A percentile compares a stretch with the other conserved stretches of the same genome.
Conservation (phyloP, 1,140 invertebrate genomes). For the Meteorus sp. region DNA sequence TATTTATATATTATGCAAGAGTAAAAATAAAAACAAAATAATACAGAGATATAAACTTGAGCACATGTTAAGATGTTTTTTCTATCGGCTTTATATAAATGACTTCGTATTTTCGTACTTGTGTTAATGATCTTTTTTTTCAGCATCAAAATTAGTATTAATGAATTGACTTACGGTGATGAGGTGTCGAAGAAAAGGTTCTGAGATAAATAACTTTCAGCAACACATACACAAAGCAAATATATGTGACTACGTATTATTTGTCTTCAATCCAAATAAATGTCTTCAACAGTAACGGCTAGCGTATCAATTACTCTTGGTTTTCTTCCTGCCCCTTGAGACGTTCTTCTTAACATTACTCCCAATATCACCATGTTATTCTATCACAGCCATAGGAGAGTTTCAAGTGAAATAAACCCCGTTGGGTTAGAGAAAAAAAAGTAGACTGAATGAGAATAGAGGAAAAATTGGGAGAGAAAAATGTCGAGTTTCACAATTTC, state of each 20-base stretch:
- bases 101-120: not conserved
- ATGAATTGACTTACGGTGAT: not conserved
- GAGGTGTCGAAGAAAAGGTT: slow-evolving; percentile 9
- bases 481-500: too few species aligned
- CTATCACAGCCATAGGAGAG: not conserved
- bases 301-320: slow-evolving; percentile 25
- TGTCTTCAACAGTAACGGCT: slow-evolving; percentile 8
- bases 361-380: not conserved
- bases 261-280: slow-evolving; percentile 19
- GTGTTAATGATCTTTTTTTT: not conserved
- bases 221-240: not conserved
- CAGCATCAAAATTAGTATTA: not conserved
- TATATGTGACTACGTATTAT: not conserved
- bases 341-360: slow-evolving; percentile 12
- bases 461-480: too few species aligned
- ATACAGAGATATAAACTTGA: not conserved
- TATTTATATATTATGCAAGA: too few species aligned
- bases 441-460: too few species aligned
- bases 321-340: slow-evolving; percentile 19
- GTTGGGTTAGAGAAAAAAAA: slow-evolving; percentile 11
- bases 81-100: too few species aligned
- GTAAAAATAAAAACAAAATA: slow-evolving; percentile 1
- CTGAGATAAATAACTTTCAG: not conserved
- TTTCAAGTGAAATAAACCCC: slow-evolving; percentile 14
- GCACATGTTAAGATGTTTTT: too few species aligned